phyloP scores from a whole-genome alignment of 1,140 invertebrate genomes.

The Aphis gossypii region DNA sequence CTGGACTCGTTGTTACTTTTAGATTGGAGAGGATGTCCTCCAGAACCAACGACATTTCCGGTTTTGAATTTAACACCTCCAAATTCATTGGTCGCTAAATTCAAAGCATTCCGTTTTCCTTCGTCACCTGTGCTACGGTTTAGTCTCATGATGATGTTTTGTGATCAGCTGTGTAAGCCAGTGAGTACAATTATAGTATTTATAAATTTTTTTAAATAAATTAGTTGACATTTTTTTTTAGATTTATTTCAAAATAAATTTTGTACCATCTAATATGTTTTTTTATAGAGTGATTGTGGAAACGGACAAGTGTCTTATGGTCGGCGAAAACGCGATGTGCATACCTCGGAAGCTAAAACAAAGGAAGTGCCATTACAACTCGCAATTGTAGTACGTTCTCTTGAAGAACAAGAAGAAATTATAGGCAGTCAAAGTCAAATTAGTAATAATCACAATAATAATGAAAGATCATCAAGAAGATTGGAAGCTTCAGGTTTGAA shows the following conservation, averaged over 20 bases:
- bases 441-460: neutral
- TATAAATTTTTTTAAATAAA: neutral
- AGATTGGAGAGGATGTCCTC: conserved; percentile 69
- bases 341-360: conserved; percentile 56
- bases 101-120: conserved; percentile 76
- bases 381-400: conserved; percentile 64
- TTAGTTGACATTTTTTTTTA: neutral
- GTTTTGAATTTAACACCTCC: conserved; percentile 64
- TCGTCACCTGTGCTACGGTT: conserved; percentile 74
- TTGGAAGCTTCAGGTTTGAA: conserved; percentile 18
- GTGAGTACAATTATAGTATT: conserved; percentile 64
- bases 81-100: conserved; percentile 66
- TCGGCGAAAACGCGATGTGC: conserved; percentile 62
- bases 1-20: conserved; percentile 67
- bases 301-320: conserved; percentile 63
- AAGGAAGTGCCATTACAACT: conserved; percentile 64
- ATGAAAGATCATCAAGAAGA: conserved; percentile 25
- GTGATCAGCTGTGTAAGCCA: conserved; percentile 69
- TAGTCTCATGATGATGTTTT: conserved; percentile 74
- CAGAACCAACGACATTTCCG: conserved; percentile 68
- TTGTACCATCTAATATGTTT: neutral
- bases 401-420: conserved; percentile 45
- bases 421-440: conserved; percentile 40
- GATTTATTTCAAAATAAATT: neutral
- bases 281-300: conserved; percentile 63